Evolutionary conservation across 2,113 vertebrate genomes (phyloP), one percentile per base, ranked within the genome.

Genomic region (Sterrhoptilus dennistouni): DNA sequence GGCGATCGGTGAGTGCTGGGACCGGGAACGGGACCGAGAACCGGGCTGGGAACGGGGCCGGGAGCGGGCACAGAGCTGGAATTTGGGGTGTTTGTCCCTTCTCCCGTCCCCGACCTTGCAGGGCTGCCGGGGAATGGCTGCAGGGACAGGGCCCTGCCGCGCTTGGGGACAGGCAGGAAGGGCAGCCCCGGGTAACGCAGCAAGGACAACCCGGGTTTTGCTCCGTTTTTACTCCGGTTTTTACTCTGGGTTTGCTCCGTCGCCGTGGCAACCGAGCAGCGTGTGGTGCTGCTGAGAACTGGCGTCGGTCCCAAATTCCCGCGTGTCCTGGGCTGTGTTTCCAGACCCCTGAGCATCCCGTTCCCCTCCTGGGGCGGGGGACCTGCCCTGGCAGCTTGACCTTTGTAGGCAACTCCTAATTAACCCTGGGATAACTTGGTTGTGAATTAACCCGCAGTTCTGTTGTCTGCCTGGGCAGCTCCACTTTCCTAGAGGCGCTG

Each of bases 1-100:
- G n/a, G 54, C 6, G 6, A 4, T 0, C 8, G 95, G 93, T 89
- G 66, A 94, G 93, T 85, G 36, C 16, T 2, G 8, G 38, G 19
- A 12, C 0, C 12, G 54, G 53, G 24, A 38, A 38, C 38, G 3
- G 38, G 12, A 7, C 1, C 9, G 17, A 42, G 49, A 50, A 14
- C 47, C 0, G 82, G 22, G 4, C 1, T 1, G 8, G 52, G 77
- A 60, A 27, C 24, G 23, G 57, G 35, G 10, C 7, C 3, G 56
- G n/a, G n/a, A 29, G 3, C 38, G 3, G 65, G 20, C 3, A 47
- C 6, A 27, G 10, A 2, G 5, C 21, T 4, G 35, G n/a, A 38
- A 38, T 38, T 38, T 38, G 38, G 38, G 38, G 38, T 38, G 38
- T 38, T 38, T 38, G 38, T 38, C 6, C 9, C 23, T 36, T 4